A percentile compares a stretch with the other conserved stretches of the same genome.
phyloP scores from a whole-genome alignment of 2,113 vertebrate genomes.

The Mus pahari region DNA sequence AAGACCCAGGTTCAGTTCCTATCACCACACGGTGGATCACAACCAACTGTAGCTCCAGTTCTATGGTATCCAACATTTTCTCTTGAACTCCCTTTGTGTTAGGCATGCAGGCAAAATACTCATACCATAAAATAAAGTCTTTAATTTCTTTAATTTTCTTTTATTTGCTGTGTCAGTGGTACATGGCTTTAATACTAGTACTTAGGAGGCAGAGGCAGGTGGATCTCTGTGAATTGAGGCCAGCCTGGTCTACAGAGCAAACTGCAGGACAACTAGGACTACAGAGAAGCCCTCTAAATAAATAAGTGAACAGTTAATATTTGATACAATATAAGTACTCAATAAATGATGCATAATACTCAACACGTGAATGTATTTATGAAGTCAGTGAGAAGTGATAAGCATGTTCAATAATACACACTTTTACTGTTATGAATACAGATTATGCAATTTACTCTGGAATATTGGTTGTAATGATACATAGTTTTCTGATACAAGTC shows the following conservation, averaged over 20 bases:
- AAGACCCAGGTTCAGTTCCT: background rate
- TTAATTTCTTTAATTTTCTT: background rate
- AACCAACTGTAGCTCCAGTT: background rate
- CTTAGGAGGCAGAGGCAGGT: background rate
- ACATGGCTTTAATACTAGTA: background rate
- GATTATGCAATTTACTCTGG: background rate
- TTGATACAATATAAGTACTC: background rate
- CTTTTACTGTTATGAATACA: background rate
- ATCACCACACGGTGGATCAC: background rate
- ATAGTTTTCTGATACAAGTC: background rate
- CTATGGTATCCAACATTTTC: background rate
- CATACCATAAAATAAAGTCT: background rate
- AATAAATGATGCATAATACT: background rate
- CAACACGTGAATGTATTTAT: background rate
- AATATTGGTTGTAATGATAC: background rate
- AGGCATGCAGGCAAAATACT: background rate
- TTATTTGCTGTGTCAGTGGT: background rate
- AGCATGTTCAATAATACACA: background rate
- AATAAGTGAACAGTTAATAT: background rate
- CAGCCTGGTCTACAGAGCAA: background rate
- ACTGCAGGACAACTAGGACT: background rate
- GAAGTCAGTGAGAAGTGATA: background rate
- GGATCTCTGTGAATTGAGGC: background rate
- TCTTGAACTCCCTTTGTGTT: background rate
- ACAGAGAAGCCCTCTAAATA: background rate